Evolutionary conservation across 2,888 invertebrate genomes (phyloP).

Genomic region (Pandemis heparana): DNA sequence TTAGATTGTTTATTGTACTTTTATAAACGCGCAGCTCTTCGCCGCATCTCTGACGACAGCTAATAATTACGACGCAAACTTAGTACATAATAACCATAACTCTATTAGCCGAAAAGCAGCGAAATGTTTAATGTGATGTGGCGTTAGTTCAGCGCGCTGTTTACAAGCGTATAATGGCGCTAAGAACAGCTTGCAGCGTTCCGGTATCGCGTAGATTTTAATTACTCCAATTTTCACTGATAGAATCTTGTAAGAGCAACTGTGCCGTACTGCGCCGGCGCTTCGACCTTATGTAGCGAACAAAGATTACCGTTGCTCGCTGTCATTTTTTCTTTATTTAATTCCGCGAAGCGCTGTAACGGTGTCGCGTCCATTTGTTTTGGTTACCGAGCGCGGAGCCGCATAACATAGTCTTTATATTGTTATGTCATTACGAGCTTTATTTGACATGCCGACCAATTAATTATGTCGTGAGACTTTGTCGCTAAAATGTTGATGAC

Average conservation of each 20-base stretch:
- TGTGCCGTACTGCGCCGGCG: conserved; percentile 64
- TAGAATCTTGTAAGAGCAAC: conserved; percentile 49
- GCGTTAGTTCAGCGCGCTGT: conserved; percentile 38
- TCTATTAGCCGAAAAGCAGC: conserved; percentile 14
- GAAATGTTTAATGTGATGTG: conserved; percentile 35
- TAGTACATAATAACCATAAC: background rate
- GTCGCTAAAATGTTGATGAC: conserved; percentile 39
- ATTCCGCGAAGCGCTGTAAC: conserved; percentile 82
- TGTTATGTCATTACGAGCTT: conserved; percentile 48
- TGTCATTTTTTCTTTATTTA: conserved; percentile 75
- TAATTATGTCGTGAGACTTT: conserved; percentile 39
- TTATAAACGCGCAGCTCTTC: conserved; percentile 56
- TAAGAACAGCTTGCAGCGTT: conserved; percentile 47
- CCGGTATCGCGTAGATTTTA: conserved; percentile 62
- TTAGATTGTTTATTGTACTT: conserved; percentile 66
- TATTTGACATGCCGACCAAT: conserved; percentile 39
- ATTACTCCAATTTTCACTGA: conserved; percentile 62
- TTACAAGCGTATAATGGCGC: conserved; percentile 50
- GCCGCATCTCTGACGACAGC: conserved; percentile 20
- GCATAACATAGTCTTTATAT: conserved; percentile 42
- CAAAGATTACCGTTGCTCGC: conserved; percentile 80
- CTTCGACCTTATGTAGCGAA: conserved; percentile 70
- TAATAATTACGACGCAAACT: conserved; percentile 1
- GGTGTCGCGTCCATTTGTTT: conserved; percentile 82
- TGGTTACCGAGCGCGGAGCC: conserved; percentile 57